Percentiles rank a stretch among this genome's conserved stretches.
These are phyloP conservation scores for Cepaea nemoralis DNA, from an alignment of 1,140 invertebrate genomes.

Conservation along the genomic window DNA sequence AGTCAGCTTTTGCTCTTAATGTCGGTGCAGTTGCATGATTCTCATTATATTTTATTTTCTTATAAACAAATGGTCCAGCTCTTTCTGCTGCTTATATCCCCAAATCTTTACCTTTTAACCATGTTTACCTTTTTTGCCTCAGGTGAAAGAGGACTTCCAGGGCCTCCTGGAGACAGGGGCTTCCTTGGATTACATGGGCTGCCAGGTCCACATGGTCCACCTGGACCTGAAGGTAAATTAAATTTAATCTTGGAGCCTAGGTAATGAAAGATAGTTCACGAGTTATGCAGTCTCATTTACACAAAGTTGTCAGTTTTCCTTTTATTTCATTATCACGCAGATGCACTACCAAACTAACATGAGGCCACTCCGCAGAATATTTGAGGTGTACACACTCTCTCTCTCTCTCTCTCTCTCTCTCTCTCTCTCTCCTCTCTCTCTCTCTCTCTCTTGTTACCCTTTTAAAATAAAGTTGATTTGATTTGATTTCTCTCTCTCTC, in stretches of 20 bases:
- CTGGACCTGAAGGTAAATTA: constrained; percentile 53
- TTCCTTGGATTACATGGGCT: constrained; percentile 63
- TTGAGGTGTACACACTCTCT: too few species aligned
- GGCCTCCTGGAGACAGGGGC: constrained; percentile 61
- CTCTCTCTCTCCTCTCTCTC: too few species aligned
- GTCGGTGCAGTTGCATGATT: not conserved
- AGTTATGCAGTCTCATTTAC: too few species aligned
- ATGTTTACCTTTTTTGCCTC: not conserved
- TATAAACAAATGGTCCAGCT: not conserved
- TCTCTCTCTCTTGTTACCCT: too few species aligned
- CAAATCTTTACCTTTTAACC: not conserved
- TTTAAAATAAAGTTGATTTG: too few species aligned
- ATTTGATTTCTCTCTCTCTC: too few species aligned
- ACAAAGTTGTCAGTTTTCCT: not conserved
- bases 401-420: too few species aligned
- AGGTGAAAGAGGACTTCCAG: constrained; percentile 62
- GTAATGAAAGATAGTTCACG: too few species aligned
- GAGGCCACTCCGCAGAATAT: too few species aligned
- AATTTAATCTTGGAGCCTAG: too few species aligned
- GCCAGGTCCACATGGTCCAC: constrained; percentile 60
- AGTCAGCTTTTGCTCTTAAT: not conserved
- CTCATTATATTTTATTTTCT: not conserved
- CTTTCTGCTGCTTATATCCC: not conserved
- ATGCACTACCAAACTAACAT: too few species aligned
- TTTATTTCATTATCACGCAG: not conserved